Evolutionary conservation across 2,797 vertebrate genomes (phyloP).

Genomic region (Sebastes iracundus): DNA sequence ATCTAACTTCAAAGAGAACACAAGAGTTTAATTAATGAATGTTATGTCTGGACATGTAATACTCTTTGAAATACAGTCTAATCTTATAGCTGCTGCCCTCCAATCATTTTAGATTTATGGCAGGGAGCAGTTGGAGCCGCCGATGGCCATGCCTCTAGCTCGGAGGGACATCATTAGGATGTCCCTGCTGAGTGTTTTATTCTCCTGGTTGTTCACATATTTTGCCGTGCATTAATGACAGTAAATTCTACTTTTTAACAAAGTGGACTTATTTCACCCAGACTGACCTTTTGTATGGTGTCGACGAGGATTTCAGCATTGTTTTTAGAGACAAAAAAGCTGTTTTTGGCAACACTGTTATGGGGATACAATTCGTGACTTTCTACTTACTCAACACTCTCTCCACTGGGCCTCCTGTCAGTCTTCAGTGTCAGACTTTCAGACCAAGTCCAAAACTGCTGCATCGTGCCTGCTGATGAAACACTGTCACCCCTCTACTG

Average conservation of each 20-base stretch:
- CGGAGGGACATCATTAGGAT: slow-evolving; percentile 34
- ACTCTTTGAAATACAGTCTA: slow-evolving; percentile 70
- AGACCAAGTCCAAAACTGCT: slow-evolving; percentile 57
- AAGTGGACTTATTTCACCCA: background rate
- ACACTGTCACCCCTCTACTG: slow-evolving; percentile 34
- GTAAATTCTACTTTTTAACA: background rate
- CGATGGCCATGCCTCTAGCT: slow-evolving; percentile 22
- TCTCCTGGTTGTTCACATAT: background rate
- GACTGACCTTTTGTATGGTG: background rate
- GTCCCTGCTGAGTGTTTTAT: background rate
- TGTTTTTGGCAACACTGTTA: slow-evolving; percentile 23
- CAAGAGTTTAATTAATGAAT: slow-evolving; percentile 73
- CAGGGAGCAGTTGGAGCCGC: slow-evolving; percentile 46
- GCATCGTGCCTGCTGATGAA: slow-evolving; percentile 40
- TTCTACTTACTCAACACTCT: slow-evolving; percentile 5
- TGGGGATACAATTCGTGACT: slow-evolving; percentile 28
- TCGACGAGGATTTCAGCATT: background rate
- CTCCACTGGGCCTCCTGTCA: slow-evolving; percentile 53
- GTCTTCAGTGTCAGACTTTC: slow-evolving; percentile 48
- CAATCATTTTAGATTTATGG: slow-evolving; percentile 74
- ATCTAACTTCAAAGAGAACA: slow-evolving; percentile 63
- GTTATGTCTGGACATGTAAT: slow-evolving; percentile 68
- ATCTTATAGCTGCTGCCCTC: slow-evolving; percentile 62
- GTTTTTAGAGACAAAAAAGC: slow-evolving; percentile 28
- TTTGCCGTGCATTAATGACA: background rate